Conservation (phyloP, 2,797 vertebrate species). For the Hoplostethus atlanticus region DNA sequence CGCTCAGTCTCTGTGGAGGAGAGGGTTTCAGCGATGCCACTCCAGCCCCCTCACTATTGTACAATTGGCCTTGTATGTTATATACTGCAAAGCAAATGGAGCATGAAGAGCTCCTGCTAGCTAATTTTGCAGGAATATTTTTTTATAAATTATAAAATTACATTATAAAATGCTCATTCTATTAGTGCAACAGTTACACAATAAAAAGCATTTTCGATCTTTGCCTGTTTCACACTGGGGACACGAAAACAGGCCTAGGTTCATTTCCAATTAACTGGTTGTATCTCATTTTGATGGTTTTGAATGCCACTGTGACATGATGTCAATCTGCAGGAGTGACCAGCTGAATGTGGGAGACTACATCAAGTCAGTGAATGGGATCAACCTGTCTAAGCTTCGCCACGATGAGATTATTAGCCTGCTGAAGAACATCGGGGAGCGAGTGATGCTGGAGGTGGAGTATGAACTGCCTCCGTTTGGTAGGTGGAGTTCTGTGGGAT, state of each 20-base stretch:
- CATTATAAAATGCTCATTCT: no score
- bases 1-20: slow-evolving; percentile 33
- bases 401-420: slow-evolving; percentile 97
- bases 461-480: slow-evolving; percentile 93
- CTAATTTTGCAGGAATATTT: neutral
- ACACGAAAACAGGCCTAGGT: neutral
- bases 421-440: slow-evolving; percentile 96
- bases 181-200: no score
- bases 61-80: slow-evolving; percentile 24
- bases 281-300: neutral
- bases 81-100: neutral
- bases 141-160: no score
- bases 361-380: slow-evolving; percentile 97
- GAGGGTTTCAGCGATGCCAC: slow-evolving; percentile 27
- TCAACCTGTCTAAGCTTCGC: slow-evolving; percentile 94
- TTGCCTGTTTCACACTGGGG: no score
- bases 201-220: no score
- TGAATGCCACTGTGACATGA: neutral
- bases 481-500: slow-evolving; percentile 58
- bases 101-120: neutral
- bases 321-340: slow-evolving; percentile 87
- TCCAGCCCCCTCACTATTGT: neutral
- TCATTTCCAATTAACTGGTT: neutral
- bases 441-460: slow-evolving; percentile 97
- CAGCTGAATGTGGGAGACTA: slow-evolving; percentile 96